A percentile compares a stretch with the other conserved stretches of the same genome.
These are phyloP conservation scores for Tenualosa thibaudeaui DNA, from an alignment of 2,797 vertebrate genomes.

Conservation along the genomic window DNA sequence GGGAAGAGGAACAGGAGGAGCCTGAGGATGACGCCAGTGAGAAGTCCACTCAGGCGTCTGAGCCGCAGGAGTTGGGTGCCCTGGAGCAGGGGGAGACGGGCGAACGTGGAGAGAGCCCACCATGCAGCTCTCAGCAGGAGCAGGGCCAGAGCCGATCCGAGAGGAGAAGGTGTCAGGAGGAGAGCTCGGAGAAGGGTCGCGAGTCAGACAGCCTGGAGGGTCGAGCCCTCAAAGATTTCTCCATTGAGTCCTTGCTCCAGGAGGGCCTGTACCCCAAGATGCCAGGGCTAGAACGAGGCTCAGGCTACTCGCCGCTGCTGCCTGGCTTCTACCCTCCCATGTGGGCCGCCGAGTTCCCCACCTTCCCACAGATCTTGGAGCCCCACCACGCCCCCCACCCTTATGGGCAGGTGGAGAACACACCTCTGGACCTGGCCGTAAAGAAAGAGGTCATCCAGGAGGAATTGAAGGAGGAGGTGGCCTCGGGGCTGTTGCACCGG, in stretches of 20 bases:
- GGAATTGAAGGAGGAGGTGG: constrained; percentile 89
- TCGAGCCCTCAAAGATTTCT: constrained; percentile 88
- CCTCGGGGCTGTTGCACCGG: constrained; percentile 78
- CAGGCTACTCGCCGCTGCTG: constrained; percentile 84
- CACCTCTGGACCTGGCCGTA: constrained; percentile 90
- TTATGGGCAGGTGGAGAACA: constrained; percentile 69
- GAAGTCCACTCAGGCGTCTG: constrained; percentile 73
- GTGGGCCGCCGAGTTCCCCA: constrained; percentile 86
- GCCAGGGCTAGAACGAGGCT: constrained; percentile 81
- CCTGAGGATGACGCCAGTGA: constrained; percentile 84
- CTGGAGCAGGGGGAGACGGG: constrained; percentile 44
- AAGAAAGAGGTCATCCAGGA: constrained; percentile 94
- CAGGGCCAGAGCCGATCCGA: constrained; percentile 61
- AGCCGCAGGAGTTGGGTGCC: constrained; percentile 73
- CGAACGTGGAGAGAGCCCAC: constrained; percentile 66
- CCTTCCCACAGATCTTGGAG: constrained; percentile 84
- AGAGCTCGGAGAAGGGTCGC: constrained; percentile 58
- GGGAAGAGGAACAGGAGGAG: constrained; percentile 81
- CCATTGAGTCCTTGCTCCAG: constrained; percentile 92
- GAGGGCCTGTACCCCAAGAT: constrained; percentile 92
- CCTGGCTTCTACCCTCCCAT: constrained; percentile 91
- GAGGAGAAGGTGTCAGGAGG: constrained; percentile 67
- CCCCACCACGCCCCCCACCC: constrained; percentile 58
- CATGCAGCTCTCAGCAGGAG: constrained; percentile 79
- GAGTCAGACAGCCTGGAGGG: constrained; percentile 77